Conservation (phyloP, 2,888 invertebrate species). For the Campopleginae sp. region DNA sequence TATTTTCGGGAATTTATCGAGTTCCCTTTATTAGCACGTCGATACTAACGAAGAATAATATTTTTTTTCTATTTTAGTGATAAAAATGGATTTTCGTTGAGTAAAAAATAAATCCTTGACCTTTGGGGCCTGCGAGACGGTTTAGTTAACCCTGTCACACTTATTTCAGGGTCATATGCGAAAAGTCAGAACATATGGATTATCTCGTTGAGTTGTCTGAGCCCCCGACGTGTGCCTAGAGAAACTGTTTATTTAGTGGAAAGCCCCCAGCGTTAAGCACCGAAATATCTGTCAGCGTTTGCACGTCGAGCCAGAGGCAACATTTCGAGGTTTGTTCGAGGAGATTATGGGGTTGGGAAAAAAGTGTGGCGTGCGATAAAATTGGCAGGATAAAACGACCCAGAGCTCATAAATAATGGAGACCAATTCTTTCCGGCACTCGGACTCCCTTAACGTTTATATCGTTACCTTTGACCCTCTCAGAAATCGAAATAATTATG, state of each 20-base stretch:
- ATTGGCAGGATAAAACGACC: not conserved
- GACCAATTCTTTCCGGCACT: slow-evolving; percentile 4
- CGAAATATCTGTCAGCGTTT: slow-evolving; percentile 53
- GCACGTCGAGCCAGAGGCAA: not conserved
- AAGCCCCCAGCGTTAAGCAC: slow-evolving; percentile 43
- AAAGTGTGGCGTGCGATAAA: not conserved
- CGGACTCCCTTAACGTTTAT: not conserved
- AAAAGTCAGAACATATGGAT: slow-evolving; percentile 20
- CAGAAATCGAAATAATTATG: slow-evolving; percentile 48
- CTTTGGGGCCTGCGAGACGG: not conserved
- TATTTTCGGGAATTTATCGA: not conserved
- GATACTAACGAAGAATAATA: not conserved
- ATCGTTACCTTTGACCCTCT: not conserved
- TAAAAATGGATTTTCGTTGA: not conserved
- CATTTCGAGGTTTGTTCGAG: not conserved
- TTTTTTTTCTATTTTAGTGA: not conserved
- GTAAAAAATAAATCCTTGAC: not conserved
- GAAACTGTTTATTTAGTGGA: slow-evolving; percentile 53
- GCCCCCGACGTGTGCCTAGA: slow-evolving; percentile 9
- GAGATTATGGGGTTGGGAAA: not conserved
- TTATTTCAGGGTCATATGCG: slow-evolving; percentile 34
- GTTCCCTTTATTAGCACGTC: not conserved
- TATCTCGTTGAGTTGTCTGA: slow-evolving; percentile 39
- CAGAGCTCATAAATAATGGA: slow-evolving; percentile 25
- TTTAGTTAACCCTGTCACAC: not conserved